These are phyloP conservation scores for Patella ulyssiponensis DNA, from an alignment of 2,888 invertebrate genomes.

Conservation along the genomic window DNA sequence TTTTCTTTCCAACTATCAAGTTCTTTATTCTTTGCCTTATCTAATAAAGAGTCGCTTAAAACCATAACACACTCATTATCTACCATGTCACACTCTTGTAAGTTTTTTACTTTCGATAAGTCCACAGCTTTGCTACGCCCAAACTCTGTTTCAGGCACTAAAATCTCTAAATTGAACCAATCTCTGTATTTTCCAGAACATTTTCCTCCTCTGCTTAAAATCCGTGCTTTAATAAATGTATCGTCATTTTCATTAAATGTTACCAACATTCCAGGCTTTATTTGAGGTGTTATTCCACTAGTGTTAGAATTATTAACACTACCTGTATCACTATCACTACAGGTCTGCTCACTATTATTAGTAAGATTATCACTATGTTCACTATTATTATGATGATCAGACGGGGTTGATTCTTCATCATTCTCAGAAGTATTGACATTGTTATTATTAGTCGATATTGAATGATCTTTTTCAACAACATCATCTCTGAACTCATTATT, in stretches of 20 bases:
- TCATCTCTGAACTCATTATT: not conserved
- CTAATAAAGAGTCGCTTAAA: not conserved
- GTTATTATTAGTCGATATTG: not conserved
- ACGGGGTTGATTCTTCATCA: not conserved
- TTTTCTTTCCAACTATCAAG: constrained; percentile 21
- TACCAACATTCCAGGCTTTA: not conserved
- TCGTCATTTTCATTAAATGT: constrained; percentile 14
- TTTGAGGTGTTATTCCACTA: no score
- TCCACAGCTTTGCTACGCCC: constrained; percentile 9
- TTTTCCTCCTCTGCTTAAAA: constrained; percentile 19
- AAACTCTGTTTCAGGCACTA: not conserved
- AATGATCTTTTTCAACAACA: not conserved
- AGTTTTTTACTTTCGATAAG: constrained; percentile 13
- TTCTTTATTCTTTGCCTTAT: constrained; percentile 19
- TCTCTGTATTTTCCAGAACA: constrained; percentile 15
- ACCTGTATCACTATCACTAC: not conserved
- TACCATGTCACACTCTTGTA: not conserved
- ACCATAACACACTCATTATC: constrained; percentile 3
- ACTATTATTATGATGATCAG: not conserved
- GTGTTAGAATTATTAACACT: not conserved
- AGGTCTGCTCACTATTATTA: not conserved
- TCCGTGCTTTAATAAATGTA: not conserved
- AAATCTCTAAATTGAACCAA: constrained; percentile 19
- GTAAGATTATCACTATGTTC: constrained; percentile 1
- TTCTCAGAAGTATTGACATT: not conserved